Evolutionary conservation across 2,113 vertebrate genomes (phyloP).

Genomic region (Phaetusa simplex): DNA sequence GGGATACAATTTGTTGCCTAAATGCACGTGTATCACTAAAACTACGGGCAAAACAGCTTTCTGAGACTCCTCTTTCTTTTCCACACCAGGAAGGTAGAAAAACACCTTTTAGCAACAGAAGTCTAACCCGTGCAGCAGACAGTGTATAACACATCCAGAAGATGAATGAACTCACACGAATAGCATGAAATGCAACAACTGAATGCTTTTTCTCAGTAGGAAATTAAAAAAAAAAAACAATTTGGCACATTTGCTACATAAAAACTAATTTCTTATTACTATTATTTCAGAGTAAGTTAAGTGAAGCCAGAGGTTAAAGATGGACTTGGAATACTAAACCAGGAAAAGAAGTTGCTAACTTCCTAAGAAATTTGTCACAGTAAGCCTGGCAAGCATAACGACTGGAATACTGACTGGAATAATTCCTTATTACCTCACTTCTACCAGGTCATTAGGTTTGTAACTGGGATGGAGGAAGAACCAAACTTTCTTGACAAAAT

Average conservation of each 20-base stretch:
- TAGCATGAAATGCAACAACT: not conserved
- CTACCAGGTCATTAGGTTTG: conserved; percentile 97
- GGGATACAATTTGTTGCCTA: not conserved
- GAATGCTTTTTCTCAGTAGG: not conserved
- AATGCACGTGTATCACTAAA: not conserved
- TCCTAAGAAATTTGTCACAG: not conserved
- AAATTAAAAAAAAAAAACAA: not conserved
- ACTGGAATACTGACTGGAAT: not conserved
- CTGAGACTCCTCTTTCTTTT: not conserved
- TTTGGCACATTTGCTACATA: not conserved
- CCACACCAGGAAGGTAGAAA: not conserved
- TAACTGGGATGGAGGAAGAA: conserved; percentile 99
- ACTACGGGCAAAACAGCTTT: not conserved
- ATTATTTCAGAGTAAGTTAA: not conserved
- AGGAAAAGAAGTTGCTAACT: not conserved
- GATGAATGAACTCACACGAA: not conserved
- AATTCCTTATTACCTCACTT: conserved; percentile 86
- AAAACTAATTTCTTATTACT: not conserved
- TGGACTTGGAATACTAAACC: not conserved
- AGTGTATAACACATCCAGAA: not conserved
- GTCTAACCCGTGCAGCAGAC: not conserved
- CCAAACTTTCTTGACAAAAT: conserved; percentile 99
- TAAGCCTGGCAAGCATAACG: not conserved
- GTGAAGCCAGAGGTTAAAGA: not conserved
- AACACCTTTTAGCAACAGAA: not conserved